These are phyloP conservation scores for Aegotheles bennettii DNA, from an alignment of 2,113 vertebrate species.

Conservation along the genomic window DNA sequence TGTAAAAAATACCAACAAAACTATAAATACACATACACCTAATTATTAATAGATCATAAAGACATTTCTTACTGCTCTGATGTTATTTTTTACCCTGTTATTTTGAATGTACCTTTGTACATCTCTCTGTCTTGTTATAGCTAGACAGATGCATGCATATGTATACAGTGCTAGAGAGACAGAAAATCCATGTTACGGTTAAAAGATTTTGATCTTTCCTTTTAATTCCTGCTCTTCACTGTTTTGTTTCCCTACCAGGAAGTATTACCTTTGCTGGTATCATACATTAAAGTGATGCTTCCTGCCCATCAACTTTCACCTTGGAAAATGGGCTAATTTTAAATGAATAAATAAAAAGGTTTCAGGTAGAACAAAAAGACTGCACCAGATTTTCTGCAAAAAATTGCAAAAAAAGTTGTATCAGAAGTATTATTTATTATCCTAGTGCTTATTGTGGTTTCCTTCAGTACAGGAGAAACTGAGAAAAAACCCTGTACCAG, in stretches of 20 bases:
- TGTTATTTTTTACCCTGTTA: neutral
- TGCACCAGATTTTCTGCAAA: neutral
- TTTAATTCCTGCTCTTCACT: neutral
- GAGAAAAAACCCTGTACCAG: neutral
- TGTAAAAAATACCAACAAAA: neutral
- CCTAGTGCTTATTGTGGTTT: neutral
- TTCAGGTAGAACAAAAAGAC: neutral
- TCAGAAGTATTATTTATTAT: neutral
- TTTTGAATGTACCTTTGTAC: neutral
- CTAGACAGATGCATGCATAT: neutral
- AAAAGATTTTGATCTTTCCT: neutral
- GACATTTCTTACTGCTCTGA: neutral
- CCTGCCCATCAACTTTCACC: neutral
- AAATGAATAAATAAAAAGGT: neutral
- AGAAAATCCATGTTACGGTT: neutral
- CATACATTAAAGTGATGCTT: neutral
- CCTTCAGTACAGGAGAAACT: neutral
- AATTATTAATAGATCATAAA: neutral
- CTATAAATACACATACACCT: neutral
- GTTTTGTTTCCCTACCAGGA: neutral
- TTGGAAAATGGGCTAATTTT: neutral
- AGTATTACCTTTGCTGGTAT: neutral
- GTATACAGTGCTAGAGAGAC: neutral
- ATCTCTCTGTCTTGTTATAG: neutral
- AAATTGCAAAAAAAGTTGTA: neutral